A percentile compares a stretch with the other conserved stretches of the same genome.
Evolutionary conservation across 1,140 invertebrate genomes (phyloP).

Genomic region (Penaeus vannamei): DNA sequence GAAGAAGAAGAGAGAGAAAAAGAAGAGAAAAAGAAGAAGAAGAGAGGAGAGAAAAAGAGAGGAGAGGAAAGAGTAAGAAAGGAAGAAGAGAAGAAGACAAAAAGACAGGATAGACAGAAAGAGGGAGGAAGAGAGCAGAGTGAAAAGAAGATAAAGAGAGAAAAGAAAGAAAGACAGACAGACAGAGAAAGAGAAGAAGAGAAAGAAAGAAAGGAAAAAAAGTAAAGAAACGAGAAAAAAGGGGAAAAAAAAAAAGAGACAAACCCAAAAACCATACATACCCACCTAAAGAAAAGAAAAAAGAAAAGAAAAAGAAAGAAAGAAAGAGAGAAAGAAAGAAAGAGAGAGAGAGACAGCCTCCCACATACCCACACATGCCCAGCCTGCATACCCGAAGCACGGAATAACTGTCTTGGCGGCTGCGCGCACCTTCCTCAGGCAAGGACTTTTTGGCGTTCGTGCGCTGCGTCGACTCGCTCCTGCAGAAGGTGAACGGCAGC

Average conservation of each 20-base stretch:
- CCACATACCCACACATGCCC: neutral
- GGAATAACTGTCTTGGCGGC: no score
- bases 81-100: neutral
- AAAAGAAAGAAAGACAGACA: no score
- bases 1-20: neutral
- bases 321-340: neutral
- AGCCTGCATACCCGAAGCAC: neutral
- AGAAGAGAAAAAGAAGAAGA: neutral
- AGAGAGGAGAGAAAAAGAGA: neutral
- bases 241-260: neutral
- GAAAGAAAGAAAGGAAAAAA: neutral
- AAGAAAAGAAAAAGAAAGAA: neutral
- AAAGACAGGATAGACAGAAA: neutral
- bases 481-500: no score
- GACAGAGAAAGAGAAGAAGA: neutral
- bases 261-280: neutral
- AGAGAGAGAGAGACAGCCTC: neutral
- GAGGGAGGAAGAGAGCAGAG: neutral
- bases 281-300: neutral
- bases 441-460: no score
- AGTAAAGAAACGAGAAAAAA: neutral
- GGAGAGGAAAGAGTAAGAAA: neutral
- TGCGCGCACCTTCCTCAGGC: no score
- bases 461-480: no score
- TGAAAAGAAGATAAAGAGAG: no score